Base-by-base conservation (phyloP, 1,140 invertebrate genomes). In the Halictus rubicundus region DNA sequence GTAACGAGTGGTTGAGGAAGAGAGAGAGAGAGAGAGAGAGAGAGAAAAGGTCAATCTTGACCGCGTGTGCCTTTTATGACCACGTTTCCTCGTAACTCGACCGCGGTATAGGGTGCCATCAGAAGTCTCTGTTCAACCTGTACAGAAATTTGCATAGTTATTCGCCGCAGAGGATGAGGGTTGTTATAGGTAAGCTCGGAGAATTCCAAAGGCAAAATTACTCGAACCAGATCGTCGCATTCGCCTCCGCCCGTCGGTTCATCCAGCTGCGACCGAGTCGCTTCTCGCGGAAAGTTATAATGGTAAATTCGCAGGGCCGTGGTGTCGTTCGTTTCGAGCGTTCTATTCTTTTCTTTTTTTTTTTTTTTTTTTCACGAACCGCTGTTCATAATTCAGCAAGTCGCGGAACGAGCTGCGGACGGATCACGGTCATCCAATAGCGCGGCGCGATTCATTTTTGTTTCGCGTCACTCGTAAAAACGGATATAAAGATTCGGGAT, bases 141-240 rank as follows among this genome's bases (percentile, higher is more conserved):
- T 74, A 80, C 12, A 25, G 79, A 88, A 89, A 87, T 90, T 90
- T 88, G 88, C 90, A 90, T 89, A 89, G 85, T 89, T 91, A 90
- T 90, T 87, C 80, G 82, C 79, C 82, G 61, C 72, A 84, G 74
- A 72, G 72, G 85, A 79, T 81, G 73, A 87, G 83, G 81, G 88
- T 88, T 84, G 86, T 91, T 90, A 89, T 84, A 79, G 68, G 60
- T 73, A 65, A 70, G 77, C 74, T 71, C 60, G 60, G 74, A 68
- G 74, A 76, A 83, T 80, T 86, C 79, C 81, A 68, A 85, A 76
- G 74, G 69, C 80, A 85, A 86, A 86, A 86, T 86, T 86, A 78
- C 57, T 57, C 68, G n/a, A 37, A 42, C 19, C 32, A 19, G 60
- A 46, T 65, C 68, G 68, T 82, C 85, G 68, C 59, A 39, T 68